Percentiles rank a stretch among this genome's conserved stretches.
Conservation (phyloP, 92 coral and sea anemone genomes). For the Paragorgia papillata region DNA sequence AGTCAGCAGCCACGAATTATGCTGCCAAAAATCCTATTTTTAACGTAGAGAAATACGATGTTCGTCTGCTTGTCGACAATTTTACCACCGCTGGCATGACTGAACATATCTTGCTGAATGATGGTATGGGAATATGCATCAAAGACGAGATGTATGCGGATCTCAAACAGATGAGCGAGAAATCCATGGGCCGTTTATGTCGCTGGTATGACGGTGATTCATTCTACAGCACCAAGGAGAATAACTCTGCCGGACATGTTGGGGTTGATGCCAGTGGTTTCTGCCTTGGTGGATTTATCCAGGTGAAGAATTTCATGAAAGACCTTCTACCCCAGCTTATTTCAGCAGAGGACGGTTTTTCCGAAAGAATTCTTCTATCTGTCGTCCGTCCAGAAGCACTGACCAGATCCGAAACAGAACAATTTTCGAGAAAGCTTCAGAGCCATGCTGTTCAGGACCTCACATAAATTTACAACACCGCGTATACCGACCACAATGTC, state of each 20-base stretch:
- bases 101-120: constrained; percentile 26
- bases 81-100: constrained; percentile 35
- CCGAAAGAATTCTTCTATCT: constrained; percentile 12
- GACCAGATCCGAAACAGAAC: constrained; percentile 17
- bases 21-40: constrained; percentile 20
- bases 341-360: not conserved
- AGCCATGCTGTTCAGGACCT: too few relatives aligned
- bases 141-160: constrained; percentile 45
- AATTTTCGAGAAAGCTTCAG: constrained; percentile 9
- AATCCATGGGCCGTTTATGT: constrained; percentile 37
- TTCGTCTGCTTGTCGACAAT: constrained; percentile 37
- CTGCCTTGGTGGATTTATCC: constrained; percentile 36
- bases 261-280: constrained; percentile 33
- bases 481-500: too few relatives aligned
- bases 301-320: constrained; percentile 33
- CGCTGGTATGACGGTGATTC: constrained; percentile 39
- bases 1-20: constrained; percentile 14
- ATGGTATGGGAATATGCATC: constrained; percentile 20
- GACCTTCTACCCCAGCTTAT: constrained; percentile 39
- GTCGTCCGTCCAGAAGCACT: constrained; percentile 14
- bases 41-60: constrained; percentile 3
- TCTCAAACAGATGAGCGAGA: constrained; percentile 25
- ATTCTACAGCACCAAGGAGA: constrained; percentile 34
- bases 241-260: constrained; percentile 31
- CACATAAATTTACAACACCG: too few relatives aligned